Base-by-base conservation (phyloP, 64 coral and sea anemone species). In the Dendrophyllia cribrosa region DNA sequence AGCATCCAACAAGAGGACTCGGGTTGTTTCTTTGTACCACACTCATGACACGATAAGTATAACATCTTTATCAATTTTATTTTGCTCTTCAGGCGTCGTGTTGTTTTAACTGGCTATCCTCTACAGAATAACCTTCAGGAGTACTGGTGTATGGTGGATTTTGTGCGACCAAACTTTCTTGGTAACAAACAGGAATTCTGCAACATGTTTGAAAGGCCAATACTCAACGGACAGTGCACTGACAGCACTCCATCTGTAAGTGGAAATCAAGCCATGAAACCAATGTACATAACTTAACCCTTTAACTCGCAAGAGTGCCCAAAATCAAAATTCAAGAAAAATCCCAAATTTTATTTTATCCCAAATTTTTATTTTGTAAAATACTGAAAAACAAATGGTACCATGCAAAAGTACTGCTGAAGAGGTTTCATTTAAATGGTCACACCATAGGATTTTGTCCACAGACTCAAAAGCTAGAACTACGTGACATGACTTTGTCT, bases 111-210 rank as follows among this genome's bases (percentile, higher is more conserved):
- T 83, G 96, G 96, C 11, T 98, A 98, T 34, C 96, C 96, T 45
- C 76, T 98, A 9, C 96, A 98, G 62, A 98, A 98, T 19, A 98
- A 98, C 81, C 88, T 98, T 53, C 86, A 96, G 34, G 96, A 98
- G 77, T 98, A 98, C 70, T 98, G 96, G 96, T 98, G 96, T 26
- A 98, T 98, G 96, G 96, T 98, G 53, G 96, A 98, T 87, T 98
- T 98, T 90, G 96, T 98, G 43, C 86, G 96, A 34, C 96, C 96
- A n/a, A 98, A 95, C 67, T 98, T 98, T 69, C 88, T 98, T 6
- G 96, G 96, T 74, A 95, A 79, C 23, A 95, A 91, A 76, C 96
- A 96, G 59, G 96, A 98, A 82, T 98, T 98, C 77, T 90, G 87
- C 21, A 98, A 98, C 82, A 98, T 96, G 96, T 98, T 98, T 98